A percentile compares a stretch with the other conserved stretches of the same genome.
These are phyloP conservation scores for Halictus ligatus DNA, from an alignment of 2,888 invertebrate species.

Conservation along the genomic window DNA sequence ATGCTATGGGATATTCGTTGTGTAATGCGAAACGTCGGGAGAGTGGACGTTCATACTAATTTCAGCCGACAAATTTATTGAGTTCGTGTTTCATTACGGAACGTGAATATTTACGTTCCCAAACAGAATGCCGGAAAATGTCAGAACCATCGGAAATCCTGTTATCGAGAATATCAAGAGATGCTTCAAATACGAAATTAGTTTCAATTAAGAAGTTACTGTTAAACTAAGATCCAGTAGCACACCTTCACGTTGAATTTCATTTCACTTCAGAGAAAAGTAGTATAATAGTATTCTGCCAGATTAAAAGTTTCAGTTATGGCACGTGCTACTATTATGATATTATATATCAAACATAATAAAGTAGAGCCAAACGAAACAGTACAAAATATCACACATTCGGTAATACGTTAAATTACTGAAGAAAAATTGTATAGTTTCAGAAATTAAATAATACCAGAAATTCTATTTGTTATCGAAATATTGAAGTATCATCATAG, in stretches of 20 bases:
- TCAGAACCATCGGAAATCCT: not conserved
- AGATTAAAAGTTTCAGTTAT: not conserved
- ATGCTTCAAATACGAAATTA: slow-evolving; percentile 20
- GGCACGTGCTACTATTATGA: not conserved
- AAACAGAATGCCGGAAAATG: not conserved
- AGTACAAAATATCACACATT: not conserved
- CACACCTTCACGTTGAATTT: slow-evolving; percentile 27
- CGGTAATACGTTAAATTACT: not conserved
- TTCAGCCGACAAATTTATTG: slow-evolving; percentile 27
- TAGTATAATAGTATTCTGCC: not conserved
- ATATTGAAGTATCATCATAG: not conserved
- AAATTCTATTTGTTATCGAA: not conserved
- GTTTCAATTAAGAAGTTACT: slow-evolving; percentile 43
- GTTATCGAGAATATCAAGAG: not conserved
- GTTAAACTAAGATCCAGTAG: slow-evolving; percentile 38
- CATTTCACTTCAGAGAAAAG: slow-evolving; percentile 14
- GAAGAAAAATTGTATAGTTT: not conserved
- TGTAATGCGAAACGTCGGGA: slow-evolving; percentile 10
- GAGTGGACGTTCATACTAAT: slow-evolving; percentile 29
- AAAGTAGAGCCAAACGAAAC: not conserved
- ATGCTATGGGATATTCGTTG: slow-evolving; percentile 8
- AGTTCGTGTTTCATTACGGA: slow-evolving; percentile 35
- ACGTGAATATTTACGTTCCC: slow-evolving; percentile 40
- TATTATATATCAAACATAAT: not conserved
- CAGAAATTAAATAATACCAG: not conserved